phyloP scores from a whole-genome alignment of 2,113 vertebrate species.

The Malurus elegans region DNA sequence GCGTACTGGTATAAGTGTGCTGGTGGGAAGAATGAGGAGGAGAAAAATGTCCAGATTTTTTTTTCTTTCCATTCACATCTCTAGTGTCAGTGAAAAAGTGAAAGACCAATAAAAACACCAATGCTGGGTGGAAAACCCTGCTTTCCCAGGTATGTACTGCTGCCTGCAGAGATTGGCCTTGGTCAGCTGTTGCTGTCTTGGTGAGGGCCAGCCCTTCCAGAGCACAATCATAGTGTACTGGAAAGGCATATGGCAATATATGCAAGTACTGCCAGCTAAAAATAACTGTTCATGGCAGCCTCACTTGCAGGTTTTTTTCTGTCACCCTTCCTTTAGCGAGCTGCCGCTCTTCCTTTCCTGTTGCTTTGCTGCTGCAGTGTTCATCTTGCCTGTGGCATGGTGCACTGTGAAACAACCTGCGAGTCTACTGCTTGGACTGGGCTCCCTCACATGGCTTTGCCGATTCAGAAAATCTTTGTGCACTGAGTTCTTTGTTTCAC shows the following conservation, averaged over 20 bases:
- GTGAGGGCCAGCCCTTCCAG: neutral
- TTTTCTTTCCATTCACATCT: neutral
- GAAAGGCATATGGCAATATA: neutral
- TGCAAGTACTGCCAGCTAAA: neutral
- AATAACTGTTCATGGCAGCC: neutral
- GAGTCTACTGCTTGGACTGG: neutral
- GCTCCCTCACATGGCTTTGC: rapidly evolving
- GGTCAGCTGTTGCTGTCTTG: rapidly evolving
- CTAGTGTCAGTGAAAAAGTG: neutral
- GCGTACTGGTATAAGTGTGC: rapidly evolving
- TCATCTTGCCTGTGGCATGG: rapidly evolving
- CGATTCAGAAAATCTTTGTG: neutral
- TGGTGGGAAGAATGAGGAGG: neutral
- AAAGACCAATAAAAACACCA: neutral
- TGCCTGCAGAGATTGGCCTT: rapidly evolving
- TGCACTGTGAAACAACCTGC: neutral
- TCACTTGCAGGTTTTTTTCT: neutral
- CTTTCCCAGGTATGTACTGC: neutral
- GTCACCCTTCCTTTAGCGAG: neutral
- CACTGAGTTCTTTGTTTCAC: neutral
- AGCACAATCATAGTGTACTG: neutral
- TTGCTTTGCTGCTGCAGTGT: neutral
- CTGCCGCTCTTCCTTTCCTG: neutral
- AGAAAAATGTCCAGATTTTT: neutral
- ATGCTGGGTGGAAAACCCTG: rapidly evolving